Evolutionary conservation across 92 coral and sea anemone species (phyloP), one percentile per base, ranked within the genome.

Genomic region (Epizoanthus illoricatus): DNA sequence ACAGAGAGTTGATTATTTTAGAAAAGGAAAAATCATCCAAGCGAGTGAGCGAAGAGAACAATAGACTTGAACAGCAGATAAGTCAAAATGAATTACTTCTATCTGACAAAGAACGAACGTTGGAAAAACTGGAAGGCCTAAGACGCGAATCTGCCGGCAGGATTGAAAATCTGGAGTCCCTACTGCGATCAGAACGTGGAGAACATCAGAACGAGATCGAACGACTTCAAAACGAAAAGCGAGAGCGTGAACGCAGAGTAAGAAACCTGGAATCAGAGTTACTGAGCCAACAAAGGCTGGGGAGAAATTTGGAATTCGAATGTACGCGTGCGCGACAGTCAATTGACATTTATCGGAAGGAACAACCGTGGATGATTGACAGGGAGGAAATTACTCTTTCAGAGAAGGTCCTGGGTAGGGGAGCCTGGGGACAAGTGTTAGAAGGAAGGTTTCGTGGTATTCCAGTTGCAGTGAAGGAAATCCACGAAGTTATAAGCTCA

Each of bases 341-440:
- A 5, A 83, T 87, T 36, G 92, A 84, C 43, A 84, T 86, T 33
- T 79, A 84, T 75, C 88, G 97, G 12, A 80, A 92, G 33, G 89
- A 90, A 57, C 91, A 93, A 40, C 97, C 97, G 5, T 93, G 98
- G 98, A 84, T 92, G 85, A 85, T 93, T 47, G 45, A 84, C 7
- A 89, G 61, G 71, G 89, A 86, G 21, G 98, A 93, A 72, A 83
- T 93, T 36, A 75, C 23, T 17, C 75, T 93, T 28, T 80, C 96
- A 10, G 93, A 91, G 19, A 87, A 73, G 57, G 86, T 93, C 13
- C 92, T 93, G 17, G 98, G 98, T 10, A 92, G 90, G 17, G 98
- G 98, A 12, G 98, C 98, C 28, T 93, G 93, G 96, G 98, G 98
- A 39, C 87, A 87, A 71, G 98, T 93, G 17, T 60, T 86, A 23